Base-by-base conservation (phyloP, 2,888 invertebrate species). In the Pterobdella sp. region DNA sequence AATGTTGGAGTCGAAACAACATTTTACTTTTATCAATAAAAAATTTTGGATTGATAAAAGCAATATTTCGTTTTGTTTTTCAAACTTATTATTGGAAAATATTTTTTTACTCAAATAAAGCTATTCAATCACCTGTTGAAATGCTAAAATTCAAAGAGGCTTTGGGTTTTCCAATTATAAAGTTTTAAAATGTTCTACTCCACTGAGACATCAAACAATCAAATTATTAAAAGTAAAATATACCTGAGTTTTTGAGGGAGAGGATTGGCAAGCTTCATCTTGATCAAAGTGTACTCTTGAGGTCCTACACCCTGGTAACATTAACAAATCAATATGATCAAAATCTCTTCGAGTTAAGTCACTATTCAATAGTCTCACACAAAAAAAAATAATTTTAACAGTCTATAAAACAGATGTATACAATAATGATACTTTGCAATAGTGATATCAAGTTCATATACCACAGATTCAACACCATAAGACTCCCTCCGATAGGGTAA, bases 251-350 rank as follows among this genome's bases (percentile, higher is more conserved):
- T 88, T 68, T 85, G 80, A 18, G 92, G 91, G 77, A 88, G 87
- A 0, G 93, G 91, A 79, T 89, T 86, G 34, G 89, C 80, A 2
- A 94, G 84, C 84, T 90, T 89, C 89, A 99, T 90, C 86, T 98
- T 98, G 75, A 99, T 88, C 0, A 98, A 86, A 0, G 95, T 96
- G 81, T 98, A 99, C 84, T 98, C 98, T 84, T 96, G 96, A 0
- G 96, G 94, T 0, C 94, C 97, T 2, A 96, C 96, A 67, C 96
- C 97, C 84, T 84, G 76, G n/a, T 1, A 78, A 77, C 42, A 74
- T 32, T 72, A 68, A 69, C 73, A 66, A 1, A 72, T 22, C 63
- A 18, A 49, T 14, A 49, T 68, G 31, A 73, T 29, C 31, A 1
- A 35, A 37, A 56, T 29, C 36, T 64, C 37, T 35, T 26, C n/a